Conservation (phyloP, 1,140 invertebrate genomes). For the Dreissena polymorpha region DNA sequence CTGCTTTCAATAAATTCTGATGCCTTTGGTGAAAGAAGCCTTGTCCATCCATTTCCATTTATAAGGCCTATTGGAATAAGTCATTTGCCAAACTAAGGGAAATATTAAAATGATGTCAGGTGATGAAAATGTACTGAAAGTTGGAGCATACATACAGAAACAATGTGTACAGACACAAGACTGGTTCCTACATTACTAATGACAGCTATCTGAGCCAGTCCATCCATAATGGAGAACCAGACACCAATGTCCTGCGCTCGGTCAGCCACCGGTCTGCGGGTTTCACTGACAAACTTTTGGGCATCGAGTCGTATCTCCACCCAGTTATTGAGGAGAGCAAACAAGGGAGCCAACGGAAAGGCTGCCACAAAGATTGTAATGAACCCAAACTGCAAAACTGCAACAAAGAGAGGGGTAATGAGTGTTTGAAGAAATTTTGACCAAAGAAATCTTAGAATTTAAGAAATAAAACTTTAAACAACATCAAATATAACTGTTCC, state of each 20-base stretch:
- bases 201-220: slow-evolving; percentile 86
- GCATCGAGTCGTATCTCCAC: slow-evolving; percentile 91
- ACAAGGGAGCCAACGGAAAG: slow-evolving; percentile 90
- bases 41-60: too few relatives aligned
- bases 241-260: slow-evolving; percentile 90
- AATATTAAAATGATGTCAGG: too few relatives aligned
- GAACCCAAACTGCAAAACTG: slow-evolving; percentile 93
- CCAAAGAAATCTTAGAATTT: too few relatives aligned
- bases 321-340: slow-evolving; percentile 91
- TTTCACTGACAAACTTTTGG: slow-evolving; percentile 89
- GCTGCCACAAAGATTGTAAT: slow-evolving; percentile 92
- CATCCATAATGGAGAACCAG: slow-evolving; percentile 87
- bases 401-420: slow-evolving; percentile 60
- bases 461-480: too few relatives aligned
- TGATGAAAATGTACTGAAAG: too few relatives aligned
- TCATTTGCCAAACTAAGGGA: too few relatives aligned
- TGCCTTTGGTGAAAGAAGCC: too few relatives aligned
- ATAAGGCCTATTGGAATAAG: too few relatives aligned
- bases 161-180: too few relatives aligned
- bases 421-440: background rate
- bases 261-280: slow-evolving; percentile 86
- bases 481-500: too few relatives aligned
- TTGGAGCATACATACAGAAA: too few relatives aligned
- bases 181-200: slow-evolving; percentile 85
- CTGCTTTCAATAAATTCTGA: too few relatives aligned